Evolutionary conservation across 2,113 vertebrate species (phyloP).

Genomic region (Connochaetes taurinus): DNA sequence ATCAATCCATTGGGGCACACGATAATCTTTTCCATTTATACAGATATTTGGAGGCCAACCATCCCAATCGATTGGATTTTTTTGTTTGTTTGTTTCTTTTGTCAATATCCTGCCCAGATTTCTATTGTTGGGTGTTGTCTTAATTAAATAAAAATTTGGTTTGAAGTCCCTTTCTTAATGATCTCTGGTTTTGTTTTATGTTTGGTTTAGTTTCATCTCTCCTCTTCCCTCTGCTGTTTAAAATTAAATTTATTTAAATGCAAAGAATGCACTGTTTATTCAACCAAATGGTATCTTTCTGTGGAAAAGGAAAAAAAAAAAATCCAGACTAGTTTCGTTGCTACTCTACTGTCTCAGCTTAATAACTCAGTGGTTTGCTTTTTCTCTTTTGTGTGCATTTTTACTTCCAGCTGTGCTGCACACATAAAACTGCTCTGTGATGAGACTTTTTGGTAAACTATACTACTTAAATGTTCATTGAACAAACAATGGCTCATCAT

Average conservation of each 20-base stretch:
- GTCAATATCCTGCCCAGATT: slow-evolving; percentile 72
- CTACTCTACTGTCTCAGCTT: slow-evolving; percentile 73
- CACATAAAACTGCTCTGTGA: slow-evolving; percentile 73
- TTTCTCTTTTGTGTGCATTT: slow-evolving; percentile 60
- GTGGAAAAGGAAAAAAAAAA: slow-evolving; percentile 60
- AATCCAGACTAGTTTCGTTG: slow-evolving; percentile 53
- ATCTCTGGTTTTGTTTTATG: slow-evolving; percentile 67
- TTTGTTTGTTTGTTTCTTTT: slow-evolving; percentile 64
- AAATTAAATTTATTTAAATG: slow-evolving; percentile 75
- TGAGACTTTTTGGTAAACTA: slow-evolving; percentile 71
- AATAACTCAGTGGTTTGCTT: slow-evolving; percentile 68
- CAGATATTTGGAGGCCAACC: slow-evolving; percentile 52
- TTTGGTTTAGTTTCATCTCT: slow-evolving; percentile 69
- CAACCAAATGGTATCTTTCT: slow-evolving; percentile 72
- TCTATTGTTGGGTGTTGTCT: slow-evolving; percentile 66
- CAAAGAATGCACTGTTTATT: slow-evolving; percentile 74
- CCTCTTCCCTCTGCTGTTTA: slow-evolving; percentile 57
- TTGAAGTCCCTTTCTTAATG: slow-evolving; percentile 73
- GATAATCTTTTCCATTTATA: background rate
- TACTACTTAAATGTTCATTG: slow-evolving; percentile 72
- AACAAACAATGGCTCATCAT: slow-evolving; percentile 70
- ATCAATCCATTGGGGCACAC: background rate
- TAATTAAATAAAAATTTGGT: slow-evolving; percentile 77
- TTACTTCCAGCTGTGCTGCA: slow-evolving; percentile 76
- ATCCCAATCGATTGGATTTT: slow-evolving; percentile 60